These are phyloP conservation scores for Ectemnius lituratus DNA, from an alignment of 2,888 invertebrate species.

Conservation along the genomic window DNA sequence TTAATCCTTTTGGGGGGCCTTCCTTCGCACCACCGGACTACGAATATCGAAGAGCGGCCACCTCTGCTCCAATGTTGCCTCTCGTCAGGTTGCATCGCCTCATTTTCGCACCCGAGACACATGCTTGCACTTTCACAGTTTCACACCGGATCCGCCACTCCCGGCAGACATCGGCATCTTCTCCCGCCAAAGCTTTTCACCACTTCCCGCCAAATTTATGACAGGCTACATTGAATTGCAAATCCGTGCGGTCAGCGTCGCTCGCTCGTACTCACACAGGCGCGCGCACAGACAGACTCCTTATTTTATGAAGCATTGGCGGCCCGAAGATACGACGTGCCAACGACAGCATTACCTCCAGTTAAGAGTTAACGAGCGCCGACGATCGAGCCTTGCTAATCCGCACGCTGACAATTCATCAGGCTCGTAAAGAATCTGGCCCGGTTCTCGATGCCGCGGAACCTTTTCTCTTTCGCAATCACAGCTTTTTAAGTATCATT, in stretches of 20 bases:
- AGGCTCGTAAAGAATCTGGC: no score
- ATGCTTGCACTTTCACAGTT: neutral
- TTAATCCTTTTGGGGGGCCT: constrained; percentile 32
- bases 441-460: no score
- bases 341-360: constrained; percentile 28
- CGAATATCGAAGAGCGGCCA: no score
- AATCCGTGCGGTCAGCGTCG: constrained; percentile 17
- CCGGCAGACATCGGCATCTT: no score
- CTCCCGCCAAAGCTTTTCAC: neutral
- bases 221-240: constrained; percentile 32
- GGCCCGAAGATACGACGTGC: constrained; percentile 22
- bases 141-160: no score
- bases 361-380: constrained; percentile 21
- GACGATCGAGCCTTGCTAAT: constrained; percentile 6
- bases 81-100: no score
- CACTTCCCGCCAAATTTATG: neutral
- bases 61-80: no score
- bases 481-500: no score
- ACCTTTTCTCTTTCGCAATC: no score
- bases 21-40: neutral
- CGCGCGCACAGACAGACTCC: no score
- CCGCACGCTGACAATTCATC: neutral
- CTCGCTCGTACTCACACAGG: neutral
- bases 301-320: constrained; percentile 23
- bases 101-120: neutral